phyloP scores from a whole-genome alignment of 2,888 invertebrate genomes.

The Bellardia bayeri region DNA sequence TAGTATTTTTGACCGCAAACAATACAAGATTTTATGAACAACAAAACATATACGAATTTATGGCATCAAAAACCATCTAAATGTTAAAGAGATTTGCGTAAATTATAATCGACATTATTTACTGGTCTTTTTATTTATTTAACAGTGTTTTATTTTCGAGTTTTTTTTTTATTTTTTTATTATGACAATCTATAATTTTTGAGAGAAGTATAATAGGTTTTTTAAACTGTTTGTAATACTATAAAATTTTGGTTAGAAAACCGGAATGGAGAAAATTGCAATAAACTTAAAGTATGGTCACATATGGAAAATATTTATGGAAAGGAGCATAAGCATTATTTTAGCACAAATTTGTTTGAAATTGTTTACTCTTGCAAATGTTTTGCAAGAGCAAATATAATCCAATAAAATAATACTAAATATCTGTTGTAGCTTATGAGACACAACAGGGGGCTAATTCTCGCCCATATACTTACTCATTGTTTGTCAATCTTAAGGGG shows the following conservation, averaged over 20 bases:
- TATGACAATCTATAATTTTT: background rate
- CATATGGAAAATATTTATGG: too few relatives aligned
- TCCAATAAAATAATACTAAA: too few relatives aligned
- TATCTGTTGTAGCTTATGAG: too few relatives aligned
- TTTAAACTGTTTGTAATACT: background rate
- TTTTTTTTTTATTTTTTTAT: background rate
- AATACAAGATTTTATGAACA: constrained; percentile 35
- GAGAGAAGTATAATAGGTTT: background rate
- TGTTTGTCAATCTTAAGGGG: too few relatives aligned
- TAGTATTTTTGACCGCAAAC: constrained; percentile 63
- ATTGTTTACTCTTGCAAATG: too few relatives aligned
- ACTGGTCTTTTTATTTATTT: constrained; percentile 50
- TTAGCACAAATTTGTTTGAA: too few relatives aligned
- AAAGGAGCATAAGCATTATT: too few relatives aligned
- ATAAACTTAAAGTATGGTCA: too few relatives aligned
- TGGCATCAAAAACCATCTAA: constrained; percentile 36
- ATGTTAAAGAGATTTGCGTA: constrained; percentile 57
- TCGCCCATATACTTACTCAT: too few relatives aligned
- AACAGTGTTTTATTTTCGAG: background rate
- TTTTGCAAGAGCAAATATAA: too few relatives aligned
- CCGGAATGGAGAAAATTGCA: too few relatives aligned
- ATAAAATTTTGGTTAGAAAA: background rate
- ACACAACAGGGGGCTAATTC: too few relatives aligned
- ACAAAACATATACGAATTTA: constrained; percentile 30
- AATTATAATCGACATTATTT: constrained; percentile 54